Base-by-base conservation (phyloP, 2,888 invertebrate genomes). In the Cantharis rustica region DNA sequence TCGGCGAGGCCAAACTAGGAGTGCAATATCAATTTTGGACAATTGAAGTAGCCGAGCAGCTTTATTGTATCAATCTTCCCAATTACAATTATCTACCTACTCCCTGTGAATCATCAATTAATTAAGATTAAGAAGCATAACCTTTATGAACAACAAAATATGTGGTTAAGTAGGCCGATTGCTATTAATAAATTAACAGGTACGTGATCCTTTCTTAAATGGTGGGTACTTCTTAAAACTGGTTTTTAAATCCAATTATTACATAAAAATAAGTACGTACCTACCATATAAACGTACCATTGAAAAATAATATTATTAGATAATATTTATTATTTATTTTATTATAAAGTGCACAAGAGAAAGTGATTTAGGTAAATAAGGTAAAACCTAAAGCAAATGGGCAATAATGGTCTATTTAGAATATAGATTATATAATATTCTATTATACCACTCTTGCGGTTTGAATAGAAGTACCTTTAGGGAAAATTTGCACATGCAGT, bases 311-410 rank as follows among this genome's bases (percentile, higher is more conserved):
- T 3, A 7, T 64, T 64, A 20, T 17, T 64, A 20, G 20, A 64
- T 64, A 16, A 64, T 20, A 64, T 64, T 64, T 64, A 20, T 64
- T 64, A 64, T 73, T 72, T 73, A 68, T 73, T 68, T 73, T 68
- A 68, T 69, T 72, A 68, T 66, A 72, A 75, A 75, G 23, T 72
- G 61, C 64, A 63, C 3, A 47, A 70, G 76, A 76, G 76, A 76
- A 76, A 76, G 76, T 76, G 68, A 17, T 64, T 17, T 72, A 61
- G 68, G 70, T 73, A 76, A 76, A 72, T 72, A 75, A 69, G 76
- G 76, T 68, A 76, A 68, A 68, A 73, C 76, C 73, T 73, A 68
- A 61, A 73, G 76, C 76, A 73, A 73, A 76, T 73, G 66, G 68
- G 73, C 76, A 71, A 76, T 75, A 72, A 76, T 76, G 64, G 70